Percentiles rank a stretch among this genome's conserved stretches.
Evolutionary conservation across 2,888 invertebrate genomes (phyloP).

Genomic region (Dasypogon diadema): DNA sequence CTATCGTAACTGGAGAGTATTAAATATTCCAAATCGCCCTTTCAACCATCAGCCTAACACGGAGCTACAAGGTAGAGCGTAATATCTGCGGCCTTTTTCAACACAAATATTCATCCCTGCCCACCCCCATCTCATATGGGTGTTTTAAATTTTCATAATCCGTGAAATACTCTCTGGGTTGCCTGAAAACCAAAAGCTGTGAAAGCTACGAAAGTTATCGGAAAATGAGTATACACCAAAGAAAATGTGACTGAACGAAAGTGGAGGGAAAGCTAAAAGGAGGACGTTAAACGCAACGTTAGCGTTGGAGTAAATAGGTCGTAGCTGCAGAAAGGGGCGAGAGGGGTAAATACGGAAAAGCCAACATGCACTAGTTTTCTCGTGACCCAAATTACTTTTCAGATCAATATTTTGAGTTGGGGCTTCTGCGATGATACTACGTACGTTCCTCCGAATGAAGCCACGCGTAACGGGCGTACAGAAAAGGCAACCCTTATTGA

Average conservation of each 20-base stretch:
- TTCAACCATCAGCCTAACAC: too few species aligned
- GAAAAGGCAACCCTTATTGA: neutral
- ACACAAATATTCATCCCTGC: too few species aligned
- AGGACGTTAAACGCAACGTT: neutral
- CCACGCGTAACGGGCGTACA: neutral
- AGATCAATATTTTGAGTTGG: neutral
- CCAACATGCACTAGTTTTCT: constrained; percentile 6
- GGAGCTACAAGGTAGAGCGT: too few species aligned
- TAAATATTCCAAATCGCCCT: too few species aligned
- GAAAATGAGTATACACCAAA: neutral
- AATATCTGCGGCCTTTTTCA: too few species aligned
- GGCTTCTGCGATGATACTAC: neutral
- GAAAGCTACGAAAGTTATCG: constrained; percentile 5
- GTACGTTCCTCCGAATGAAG: neutral
- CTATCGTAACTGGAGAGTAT: too few species aligned
- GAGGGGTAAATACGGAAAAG: neutral
- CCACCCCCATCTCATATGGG: too few species aligned
- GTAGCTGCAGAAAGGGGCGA: neutral
- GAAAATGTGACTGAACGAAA: neutral
- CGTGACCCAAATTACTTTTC: constrained; percentile 4
- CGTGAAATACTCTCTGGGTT: too few species aligned
- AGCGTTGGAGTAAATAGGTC: neutral
- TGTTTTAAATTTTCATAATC: too few species aligned
- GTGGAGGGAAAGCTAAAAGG: too few species aligned
- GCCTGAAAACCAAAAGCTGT: neutral